Conservation (phyloP, 2,888 invertebrate genomes). For the Neuroscelio doddi region DNA sequence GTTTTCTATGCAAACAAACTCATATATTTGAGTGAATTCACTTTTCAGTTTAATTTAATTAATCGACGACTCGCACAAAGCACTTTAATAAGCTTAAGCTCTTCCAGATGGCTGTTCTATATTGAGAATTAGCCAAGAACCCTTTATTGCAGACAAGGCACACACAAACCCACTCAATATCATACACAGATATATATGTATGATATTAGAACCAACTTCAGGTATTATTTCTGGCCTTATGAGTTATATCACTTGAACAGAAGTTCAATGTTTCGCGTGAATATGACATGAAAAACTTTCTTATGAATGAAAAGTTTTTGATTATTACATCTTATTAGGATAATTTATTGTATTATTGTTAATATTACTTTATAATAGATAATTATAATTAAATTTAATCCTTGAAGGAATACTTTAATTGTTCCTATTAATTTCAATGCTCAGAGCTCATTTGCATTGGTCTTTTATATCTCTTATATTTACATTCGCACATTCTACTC, state of each 20-base stretch:
- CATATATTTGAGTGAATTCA: constrained; percentile 30
- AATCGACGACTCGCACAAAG: constrained; percentile 41
- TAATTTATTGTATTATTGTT: too few relatives aligned
- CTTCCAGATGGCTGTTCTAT: constrained; percentile 46
- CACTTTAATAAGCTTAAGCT: constrained; percentile 45
- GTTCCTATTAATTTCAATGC: too few relatives aligned
- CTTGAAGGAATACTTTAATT: too few relatives aligned
- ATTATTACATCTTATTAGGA: too few relatives aligned
- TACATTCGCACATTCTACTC: constrained; percentile 3
- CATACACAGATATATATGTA: constrained; percentile 21
- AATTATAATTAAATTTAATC: too few relatives aligned
- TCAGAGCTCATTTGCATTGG: constrained; percentile 36
- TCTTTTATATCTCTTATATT: constrained; percentile 39
- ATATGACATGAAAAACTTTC: constrained; percentile 19
- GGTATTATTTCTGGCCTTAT: constrained; percentile 29
- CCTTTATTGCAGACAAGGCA: constrained; percentile 37
- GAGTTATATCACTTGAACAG: constrained; percentile 29
- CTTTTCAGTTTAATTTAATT: constrained; percentile 44
- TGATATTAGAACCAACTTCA: constrained; percentile 32
- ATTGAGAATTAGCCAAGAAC: constrained; percentile 43
- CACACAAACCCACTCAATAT: constrained; percentile 23
- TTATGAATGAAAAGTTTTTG: too few relatives aligned
- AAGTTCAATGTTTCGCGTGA: constrained; percentile 20
- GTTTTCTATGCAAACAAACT: constrained; percentile 32
- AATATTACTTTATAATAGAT: too few relatives aligned